A percentile compares a stretch with the other conserved stretches of the same genome.
These are phyloP conservation scores for Caerostris darwini DNA, from an alignment of 1,140 invertebrate genomes.

Conservation along the genomic window DNA sequence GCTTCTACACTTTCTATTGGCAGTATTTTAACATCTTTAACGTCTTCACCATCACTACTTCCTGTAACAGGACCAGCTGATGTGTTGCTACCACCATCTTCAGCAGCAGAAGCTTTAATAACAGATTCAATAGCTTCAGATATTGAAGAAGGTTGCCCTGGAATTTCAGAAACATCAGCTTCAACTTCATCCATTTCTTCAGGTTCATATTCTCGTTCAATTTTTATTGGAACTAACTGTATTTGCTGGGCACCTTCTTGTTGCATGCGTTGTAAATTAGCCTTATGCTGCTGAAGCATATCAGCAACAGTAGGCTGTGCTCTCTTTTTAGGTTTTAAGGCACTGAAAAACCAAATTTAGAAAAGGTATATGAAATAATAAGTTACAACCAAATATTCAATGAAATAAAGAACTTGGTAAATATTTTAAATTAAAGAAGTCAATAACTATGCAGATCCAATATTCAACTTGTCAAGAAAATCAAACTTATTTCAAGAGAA, in stretches of 20 bases:
- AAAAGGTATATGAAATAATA: no score
- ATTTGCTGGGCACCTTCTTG: constrained; percentile 78
- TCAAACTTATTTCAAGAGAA: not conserved
- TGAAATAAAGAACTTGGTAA: no score
- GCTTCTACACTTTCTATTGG: constrained; percentile 79
- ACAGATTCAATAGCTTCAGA: constrained; percentile 85
- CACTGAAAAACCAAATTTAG: constrained; percentile 70
- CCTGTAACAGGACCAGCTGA: constrained; percentile 81
- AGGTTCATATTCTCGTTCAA: constrained; percentile 63
- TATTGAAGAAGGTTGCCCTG: constrained; percentile 78
- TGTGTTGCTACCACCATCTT: constrained; percentile 82
- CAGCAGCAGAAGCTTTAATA: constrained; percentile 83
- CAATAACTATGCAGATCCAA: not conserved
- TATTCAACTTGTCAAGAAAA: not conserved
- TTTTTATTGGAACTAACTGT: constrained; percentile 66
- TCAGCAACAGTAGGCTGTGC: constrained; percentile 78
- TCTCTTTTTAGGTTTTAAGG: constrained; percentile 78
- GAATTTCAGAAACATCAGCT: not conserved
- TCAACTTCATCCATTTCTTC: constrained; percentile 64
- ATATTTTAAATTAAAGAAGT: no score
- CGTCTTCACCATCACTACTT: constrained; percentile 78
- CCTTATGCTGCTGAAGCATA: constrained; percentile 78
- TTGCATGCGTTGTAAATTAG: constrained; percentile 81
- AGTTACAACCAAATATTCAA: no score
- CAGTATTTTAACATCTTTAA: constrained; percentile 38